A percentile compares a stretch with the other conserved stretches of the same genome.
Conservation (phyloP, 2,113 vertebrate genomes). For the Cyrtonyx montezumae region DNA sequence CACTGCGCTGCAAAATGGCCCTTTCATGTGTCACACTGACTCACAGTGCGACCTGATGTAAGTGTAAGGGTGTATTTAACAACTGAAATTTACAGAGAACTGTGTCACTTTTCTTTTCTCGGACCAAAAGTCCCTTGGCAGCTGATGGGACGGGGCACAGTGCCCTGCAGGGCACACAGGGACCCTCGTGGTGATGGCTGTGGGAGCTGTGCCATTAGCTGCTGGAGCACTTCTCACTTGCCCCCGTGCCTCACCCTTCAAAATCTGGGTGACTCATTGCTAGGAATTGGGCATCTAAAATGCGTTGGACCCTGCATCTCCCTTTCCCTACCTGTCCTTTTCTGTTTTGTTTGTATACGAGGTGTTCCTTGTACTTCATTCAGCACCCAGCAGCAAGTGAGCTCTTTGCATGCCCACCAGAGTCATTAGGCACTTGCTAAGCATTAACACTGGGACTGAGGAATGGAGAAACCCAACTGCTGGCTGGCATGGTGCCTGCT, state of each 20-base stretch:
- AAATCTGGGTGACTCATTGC: neutral
- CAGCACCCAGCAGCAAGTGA: neutral
- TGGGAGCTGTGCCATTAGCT: neutral
- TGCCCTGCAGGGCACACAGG: fast-evolving
- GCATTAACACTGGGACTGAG: neutral
- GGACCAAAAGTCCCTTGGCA: neutral
- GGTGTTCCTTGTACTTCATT: neutral
- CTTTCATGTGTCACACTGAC: neutral
- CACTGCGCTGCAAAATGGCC: neutral
- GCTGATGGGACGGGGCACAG: neutral
- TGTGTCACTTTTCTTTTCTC: neutral
- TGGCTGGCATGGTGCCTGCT: neutral
- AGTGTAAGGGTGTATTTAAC: neutral
- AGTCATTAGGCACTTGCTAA: neutral
- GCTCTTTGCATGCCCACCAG: neutral
- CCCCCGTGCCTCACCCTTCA: neutral
- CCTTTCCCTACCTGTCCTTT: neutral
- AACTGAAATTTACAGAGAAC: neutral
- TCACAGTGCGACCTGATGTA: neutral
- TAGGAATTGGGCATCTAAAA: neutral
- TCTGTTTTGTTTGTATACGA: neutral
- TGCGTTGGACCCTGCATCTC: neutral
- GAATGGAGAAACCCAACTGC: neutral
- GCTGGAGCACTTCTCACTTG: neutral
- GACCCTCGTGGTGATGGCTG: neutral